Conservation (phyloP, 1,140 invertebrate genomes). For the Oncopodura yosiiana region DNA sequence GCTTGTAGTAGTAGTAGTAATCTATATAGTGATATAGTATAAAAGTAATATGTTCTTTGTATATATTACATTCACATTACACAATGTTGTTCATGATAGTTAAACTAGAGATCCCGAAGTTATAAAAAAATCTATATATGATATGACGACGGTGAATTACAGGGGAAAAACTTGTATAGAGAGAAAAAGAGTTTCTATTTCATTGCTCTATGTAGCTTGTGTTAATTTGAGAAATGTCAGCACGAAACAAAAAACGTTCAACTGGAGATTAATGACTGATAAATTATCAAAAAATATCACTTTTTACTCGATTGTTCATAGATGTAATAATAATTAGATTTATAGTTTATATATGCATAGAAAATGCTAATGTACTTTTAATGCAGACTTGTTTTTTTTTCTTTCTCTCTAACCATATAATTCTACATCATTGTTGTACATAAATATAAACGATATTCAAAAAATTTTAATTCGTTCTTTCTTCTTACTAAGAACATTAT, state of each 20-base stretch:
- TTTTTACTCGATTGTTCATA: constrained; percentile 30
- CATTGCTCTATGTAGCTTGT: constrained; percentile 17
- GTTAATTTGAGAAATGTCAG: constrained; percentile 37
- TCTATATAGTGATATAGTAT: too few relatives aligned
- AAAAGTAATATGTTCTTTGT: too few relatives aligned
- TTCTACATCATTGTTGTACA: too few relatives aligned
- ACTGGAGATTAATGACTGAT: constrained; percentile 36
- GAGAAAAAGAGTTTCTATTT: background rate
- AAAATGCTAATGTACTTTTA: constrained; percentile 35
- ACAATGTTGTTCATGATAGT: too few relatives aligned
- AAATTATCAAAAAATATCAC: constrained; percentile 36
- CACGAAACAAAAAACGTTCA: constrained; percentile 24
- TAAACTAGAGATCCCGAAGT: too few relatives aligned
- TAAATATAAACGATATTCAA: too few relatives aligned
- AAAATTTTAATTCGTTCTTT: too few relatives aligned
- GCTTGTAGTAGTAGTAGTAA: too few relatives aligned
- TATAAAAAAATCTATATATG: constrained; percentile 2
- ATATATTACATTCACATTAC: too few relatives aligned
- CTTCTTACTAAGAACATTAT: too few relatives aligned
- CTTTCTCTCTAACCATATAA: background rate
- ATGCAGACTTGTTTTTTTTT: constrained; percentile 23
- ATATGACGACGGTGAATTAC: constrained; percentile 16
- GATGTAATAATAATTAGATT: constrained; percentile 36
- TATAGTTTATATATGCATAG: constrained; percentile 36
- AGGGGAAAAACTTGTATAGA: constrained; percentile 16